A percentile compares a stretch with the other conserved stretches of the same genome.
Conservation (phyloP, 2,888 invertebrate species). For the Phlogophora meticulosa region DNA sequence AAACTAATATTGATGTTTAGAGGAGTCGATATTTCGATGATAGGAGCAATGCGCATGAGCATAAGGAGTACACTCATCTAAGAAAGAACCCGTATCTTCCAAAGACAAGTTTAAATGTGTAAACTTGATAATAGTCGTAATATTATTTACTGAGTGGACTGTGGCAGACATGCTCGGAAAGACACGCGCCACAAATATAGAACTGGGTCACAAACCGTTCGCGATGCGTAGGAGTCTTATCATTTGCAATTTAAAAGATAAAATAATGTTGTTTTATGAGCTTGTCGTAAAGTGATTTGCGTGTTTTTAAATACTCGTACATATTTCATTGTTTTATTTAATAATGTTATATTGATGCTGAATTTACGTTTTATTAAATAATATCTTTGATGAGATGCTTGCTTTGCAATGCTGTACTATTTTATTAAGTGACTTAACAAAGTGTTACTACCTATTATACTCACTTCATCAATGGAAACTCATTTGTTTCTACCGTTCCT, state of each 20-base stretch:
- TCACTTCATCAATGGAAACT: constrained; percentile 34
- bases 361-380: background rate
- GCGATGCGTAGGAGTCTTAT: constrained; percentile 70
- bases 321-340: constrained; percentile 25
- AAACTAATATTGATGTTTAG: no score
- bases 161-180: constrained; percentile 39
- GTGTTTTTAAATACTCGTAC: constrained; percentile 49
- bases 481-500: constrained; percentile 9
- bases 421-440: background rate
- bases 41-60: background rate
- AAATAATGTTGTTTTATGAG: constrained; percentile 50
- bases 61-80: background rate
- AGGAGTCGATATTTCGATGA: background rate
- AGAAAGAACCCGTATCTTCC: background rate
- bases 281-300: constrained; percentile 48
- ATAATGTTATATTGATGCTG: background rate
- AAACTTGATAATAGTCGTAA: constrained; percentile 33
- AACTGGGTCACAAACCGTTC: constrained; percentile 74
- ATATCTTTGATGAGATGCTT: background rate
- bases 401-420: no score
- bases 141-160: constrained; percentile 55
- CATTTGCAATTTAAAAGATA: constrained; percentile 61
- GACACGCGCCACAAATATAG: constrained; percentile 61
- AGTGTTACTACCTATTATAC: constrained; percentile 12
- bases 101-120: constrained; percentile 12